phyloP scores from a whole-genome alignment of 2,888 invertebrate genomes.

The Drosophila mimetica region DNA sequence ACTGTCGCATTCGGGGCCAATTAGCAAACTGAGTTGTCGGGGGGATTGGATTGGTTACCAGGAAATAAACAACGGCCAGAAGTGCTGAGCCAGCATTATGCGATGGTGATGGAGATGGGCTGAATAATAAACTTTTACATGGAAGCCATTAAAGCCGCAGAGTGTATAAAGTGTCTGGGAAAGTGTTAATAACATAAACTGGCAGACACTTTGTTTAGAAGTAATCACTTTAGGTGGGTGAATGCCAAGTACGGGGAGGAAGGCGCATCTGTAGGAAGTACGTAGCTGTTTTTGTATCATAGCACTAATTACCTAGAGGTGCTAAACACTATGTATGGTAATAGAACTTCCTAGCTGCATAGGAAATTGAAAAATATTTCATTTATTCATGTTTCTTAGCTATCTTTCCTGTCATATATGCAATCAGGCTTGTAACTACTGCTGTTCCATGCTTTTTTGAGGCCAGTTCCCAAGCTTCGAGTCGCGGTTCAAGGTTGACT shows the following conservation, averaged over 20 bases:
- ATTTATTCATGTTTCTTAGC: background rate
- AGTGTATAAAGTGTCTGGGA: slow-evolving; percentile 25
- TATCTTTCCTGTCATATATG: slow-evolving; percentile 3
- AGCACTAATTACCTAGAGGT: slow-evolving; percentile 8
- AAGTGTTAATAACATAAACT: slow-evolving; percentile 49
- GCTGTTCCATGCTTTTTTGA: slow-evolving; percentile 4
- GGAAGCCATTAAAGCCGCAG: slow-evolving; percentile 28
- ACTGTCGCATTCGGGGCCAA: slow-evolving; percentile 22
- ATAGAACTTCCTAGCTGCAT: no score
- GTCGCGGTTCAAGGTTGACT: slow-evolving; percentile 35
- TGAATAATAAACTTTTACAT: slow-evolving; percentile 30
- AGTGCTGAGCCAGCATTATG: slow-evolving; percentile 1
- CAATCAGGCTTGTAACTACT: slow-evolving; percentile 20
- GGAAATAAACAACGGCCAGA: slow-evolving; percentile 15
- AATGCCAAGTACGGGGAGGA: background rate
- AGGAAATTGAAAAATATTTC: background rate
- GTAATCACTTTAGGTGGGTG: slow-evolving; percentile 9
- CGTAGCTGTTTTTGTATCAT: background rate
- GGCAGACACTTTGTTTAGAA: slow-evolving; percentile 23
- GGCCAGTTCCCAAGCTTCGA: slow-evolving; percentile 19
- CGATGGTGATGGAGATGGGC: slow-evolving; percentile 1
- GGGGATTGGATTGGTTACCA: slow-evolving; percentile 7
- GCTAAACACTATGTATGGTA: background rate
- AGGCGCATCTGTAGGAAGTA: background rate
- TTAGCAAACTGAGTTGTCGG: slow-evolving; percentile 30